Evolutionary conservation across 2,113 vertebrate genomes (phyloP).

Genomic region (Rhombomys opimus): DNA sequence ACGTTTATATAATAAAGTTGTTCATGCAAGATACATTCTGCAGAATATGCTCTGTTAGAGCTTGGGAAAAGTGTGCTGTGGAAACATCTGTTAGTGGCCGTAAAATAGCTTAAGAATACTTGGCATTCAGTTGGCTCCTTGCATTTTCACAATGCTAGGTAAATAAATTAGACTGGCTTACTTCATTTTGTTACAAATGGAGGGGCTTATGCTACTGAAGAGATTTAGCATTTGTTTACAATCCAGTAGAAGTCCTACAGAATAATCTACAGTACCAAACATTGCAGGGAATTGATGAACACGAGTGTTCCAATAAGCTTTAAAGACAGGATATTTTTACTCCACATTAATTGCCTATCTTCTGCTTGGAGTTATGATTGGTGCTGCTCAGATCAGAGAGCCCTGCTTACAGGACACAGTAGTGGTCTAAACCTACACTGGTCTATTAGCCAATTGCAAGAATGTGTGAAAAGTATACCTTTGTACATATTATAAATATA

Average conservation of each 20-base stretch:
- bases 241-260: background rate
- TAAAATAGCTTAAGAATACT: slow-evolving; percentile 6
- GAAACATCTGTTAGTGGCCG: slow-evolving; percentile 31
- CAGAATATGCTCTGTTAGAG: background rate
- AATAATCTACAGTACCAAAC: background rate
- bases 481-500: background rate
- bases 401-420: background rate
- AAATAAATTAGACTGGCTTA: background rate
- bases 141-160: background rate
- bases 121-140: slow-evolving; percentile 15
- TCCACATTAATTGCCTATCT: background rate
- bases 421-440: background rate
- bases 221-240: background rate
- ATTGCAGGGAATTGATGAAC: background rate
- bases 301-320: background rate
- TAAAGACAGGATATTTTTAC: background rate
- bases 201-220: background rate
- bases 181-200: background rate
- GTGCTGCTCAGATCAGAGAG: background rate
- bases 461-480: background rate
- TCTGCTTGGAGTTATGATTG: background rate
- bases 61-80: background rate
- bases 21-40: slow-evolving; percentile 46
- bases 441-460: background rate
- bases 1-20: slow-evolving; percentile 56